A percentile compares a stretch with the other conserved stretches of the same genome.
Conservation (phyloP, 2,113 vertebrate genomes). For the Phainopepla nitens region DNA sequence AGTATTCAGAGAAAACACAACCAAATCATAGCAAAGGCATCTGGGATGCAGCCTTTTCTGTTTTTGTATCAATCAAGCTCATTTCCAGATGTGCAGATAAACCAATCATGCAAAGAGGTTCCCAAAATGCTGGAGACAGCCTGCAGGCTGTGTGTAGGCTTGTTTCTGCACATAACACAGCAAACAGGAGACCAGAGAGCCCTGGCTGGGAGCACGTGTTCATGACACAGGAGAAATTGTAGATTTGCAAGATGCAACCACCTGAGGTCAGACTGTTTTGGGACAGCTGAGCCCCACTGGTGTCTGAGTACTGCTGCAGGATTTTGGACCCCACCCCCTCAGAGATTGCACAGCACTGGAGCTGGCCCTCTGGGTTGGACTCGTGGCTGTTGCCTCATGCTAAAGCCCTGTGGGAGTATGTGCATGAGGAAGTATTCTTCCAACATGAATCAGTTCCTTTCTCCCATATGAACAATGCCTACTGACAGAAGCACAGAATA, state of each 20-base stretch:
- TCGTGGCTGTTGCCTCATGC: not conserved
- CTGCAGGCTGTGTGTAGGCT: not conserved
- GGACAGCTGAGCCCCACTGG: not conserved
- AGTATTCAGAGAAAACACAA: not conserved
- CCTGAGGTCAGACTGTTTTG: not conserved
- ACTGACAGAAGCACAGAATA: not conserved
- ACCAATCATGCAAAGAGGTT: not conserved
- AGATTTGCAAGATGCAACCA: not conserved
- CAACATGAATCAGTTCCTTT: not conserved
- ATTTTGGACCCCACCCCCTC: not conserved
- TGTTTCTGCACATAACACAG: not conserved
- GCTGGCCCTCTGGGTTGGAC: not conserved
- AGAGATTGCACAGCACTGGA: not conserved
- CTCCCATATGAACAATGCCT: not conserved
- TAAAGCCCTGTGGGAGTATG: not conserved
- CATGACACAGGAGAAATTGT: not conserved
- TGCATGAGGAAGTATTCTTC: fast-evolving
- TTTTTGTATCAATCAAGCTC: not conserved
- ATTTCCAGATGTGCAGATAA: not conserved
- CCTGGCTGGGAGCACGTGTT: not conserved
- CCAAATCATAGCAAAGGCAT: not conserved
- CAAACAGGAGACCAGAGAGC: not conserved
- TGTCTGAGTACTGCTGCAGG: not conserved
- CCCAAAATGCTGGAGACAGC: not conserved
- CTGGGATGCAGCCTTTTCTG: constrained; percentile 19